phyloP scores from a whole-genome alignment of 2,888 invertebrate species.

The Drosophila fungiperda region DNA sequence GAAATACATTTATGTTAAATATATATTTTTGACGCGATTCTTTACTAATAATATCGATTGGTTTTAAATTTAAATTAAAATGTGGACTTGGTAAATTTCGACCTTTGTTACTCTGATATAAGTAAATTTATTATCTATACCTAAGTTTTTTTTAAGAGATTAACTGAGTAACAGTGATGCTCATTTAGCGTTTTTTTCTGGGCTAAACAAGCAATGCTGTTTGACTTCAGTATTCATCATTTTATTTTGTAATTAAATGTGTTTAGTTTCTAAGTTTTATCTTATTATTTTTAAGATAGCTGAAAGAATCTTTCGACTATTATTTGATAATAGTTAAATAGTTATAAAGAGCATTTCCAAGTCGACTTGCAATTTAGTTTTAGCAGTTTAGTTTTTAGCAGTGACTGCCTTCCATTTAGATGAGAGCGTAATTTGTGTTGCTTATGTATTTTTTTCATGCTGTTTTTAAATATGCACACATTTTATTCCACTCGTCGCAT shows the following conservation, averaged over 20 bases:
- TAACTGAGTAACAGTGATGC: not conserved
- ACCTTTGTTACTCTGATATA: not conserved
- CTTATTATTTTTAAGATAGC: not conserved
- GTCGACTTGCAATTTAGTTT: not conserved
- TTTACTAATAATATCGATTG: not conserved
- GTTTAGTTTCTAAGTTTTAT: not conserved
- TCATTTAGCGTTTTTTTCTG: not conserved
- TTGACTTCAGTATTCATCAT: not conserved
- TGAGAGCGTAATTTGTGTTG: constrained; percentile 46
- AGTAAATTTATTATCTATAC: not conserved
- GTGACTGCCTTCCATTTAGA: constrained; percentile 40
- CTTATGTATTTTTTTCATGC: constrained; percentile 38
- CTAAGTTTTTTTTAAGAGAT: not conserved
- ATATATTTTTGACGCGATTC: not conserved
- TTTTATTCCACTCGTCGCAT: constrained; percentile 30
- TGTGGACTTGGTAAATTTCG: rapidly evolving
- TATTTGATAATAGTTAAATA: not conserved
- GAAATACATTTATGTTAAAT: not conserved
- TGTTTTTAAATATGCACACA: constrained; percentile 20
- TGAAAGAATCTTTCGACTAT: not conserved
- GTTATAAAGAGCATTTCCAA: constrained; percentile 11
- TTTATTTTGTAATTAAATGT: not conserved
- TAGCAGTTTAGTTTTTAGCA: not conserved
- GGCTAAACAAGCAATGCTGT: not conserved
- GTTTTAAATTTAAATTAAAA: not conserved